Evolutionary conservation across 1,140 invertebrate species (phyloP), one percentile per base, ranked within the genome.

Genomic region (Mercenaria mercenaria): DNA sequence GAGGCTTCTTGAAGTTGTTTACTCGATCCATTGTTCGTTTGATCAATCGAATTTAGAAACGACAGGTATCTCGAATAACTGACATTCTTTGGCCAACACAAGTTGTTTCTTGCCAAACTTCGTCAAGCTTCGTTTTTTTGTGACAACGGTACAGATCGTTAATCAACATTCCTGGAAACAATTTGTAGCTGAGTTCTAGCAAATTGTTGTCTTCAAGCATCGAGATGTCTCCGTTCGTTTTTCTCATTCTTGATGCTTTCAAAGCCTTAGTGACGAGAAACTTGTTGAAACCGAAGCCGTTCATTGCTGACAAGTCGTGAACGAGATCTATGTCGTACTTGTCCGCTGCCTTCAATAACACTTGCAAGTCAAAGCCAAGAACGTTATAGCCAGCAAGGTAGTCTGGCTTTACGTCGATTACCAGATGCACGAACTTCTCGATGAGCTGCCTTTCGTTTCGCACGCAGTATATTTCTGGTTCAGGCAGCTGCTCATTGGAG

Each of bases 61-160:
- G n/a, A n/a, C n/a, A n/a, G n/a, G n/a, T n/a, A n/a, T n/a, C n/a
- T n/a, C n/a, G n/a, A n/a, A n/a, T n/a, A n/a, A n/a, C n/a, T n/a
- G n/a, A n/a, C n/a, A n/a, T n/a, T n/a, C n/a, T n/a, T n/a, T n/a
- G n/a, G n/a, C n/a, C n/a, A n/a, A n/a, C n/a, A n/a, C n/a, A n/a
- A n/a, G n/a, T n/a, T n/a, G n/a, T n/a, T n/a, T n/a, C n/a, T n/a
- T n/a, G n/a, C n/a, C n/a, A n/a, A 37, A 69, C 15, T 39, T 69
- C 67, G 20, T 69, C 67, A 3, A 11, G 26, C 32, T 69, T 69
- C 32, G n/a, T 3, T 13, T 39, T 39, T 4, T 69, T 69, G 67
- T 69, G 67, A 69, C 67, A 69, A 29, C 26, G 67, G 37, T 10
- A 69, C 37, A 69, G 20, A 69, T 69, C 67, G 26, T 69, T 69